Base-by-base conservation (phyloP, 2,797 vertebrate genomes). In the Cichlasoma orientale region DNA sequence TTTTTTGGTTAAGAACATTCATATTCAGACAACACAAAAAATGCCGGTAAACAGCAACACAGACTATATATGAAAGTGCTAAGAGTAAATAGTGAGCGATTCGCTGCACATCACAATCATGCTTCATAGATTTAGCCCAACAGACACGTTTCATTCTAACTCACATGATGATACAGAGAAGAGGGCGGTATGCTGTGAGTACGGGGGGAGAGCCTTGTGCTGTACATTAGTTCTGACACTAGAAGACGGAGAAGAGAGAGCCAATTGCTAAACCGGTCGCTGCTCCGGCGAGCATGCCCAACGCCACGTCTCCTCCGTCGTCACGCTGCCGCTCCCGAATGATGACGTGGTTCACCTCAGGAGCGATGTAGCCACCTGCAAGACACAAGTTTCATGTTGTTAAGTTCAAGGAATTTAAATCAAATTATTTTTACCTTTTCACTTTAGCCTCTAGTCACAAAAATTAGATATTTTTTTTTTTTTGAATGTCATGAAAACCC, bases 171-270 rank as follows among this genome's bases (percentile, higher is more conserved):
- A 86, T 80, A 85, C 86, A 80, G 79, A 84, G 75, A 87, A 23
- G 78, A 90, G 82, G 86, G 77, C 73, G n/a, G n/a, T 78, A 79
- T 52, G 84, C 56, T 78, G 82, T 61, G 59, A 82, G 77, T 47
- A 77, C 21, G 33, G 33, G 31, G 57, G 23, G 59, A 16, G 59
- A 38, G 33, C 2, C 6, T 7, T 74, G 50, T 78, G 79, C 82
- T 79, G 10, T 50, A 25, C 21, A 10, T 58, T 59, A 69, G 8
- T 66, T 7, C 2, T 70, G 9, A 83, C 52, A 23, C 92, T 97
- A 99, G 91, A 99, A 99, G 83, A 98, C 97, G 73, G 97, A 98
- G 90, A 99, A 98, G 63, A 99, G 94, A 3, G 98, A 99, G 47
- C 98, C 98, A 2, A 99, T 92, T 21, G 98, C 98, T 96, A 99